Conservation (phyloP, 2,113 vertebrate genomes). For the Nanger granti region DNA sequence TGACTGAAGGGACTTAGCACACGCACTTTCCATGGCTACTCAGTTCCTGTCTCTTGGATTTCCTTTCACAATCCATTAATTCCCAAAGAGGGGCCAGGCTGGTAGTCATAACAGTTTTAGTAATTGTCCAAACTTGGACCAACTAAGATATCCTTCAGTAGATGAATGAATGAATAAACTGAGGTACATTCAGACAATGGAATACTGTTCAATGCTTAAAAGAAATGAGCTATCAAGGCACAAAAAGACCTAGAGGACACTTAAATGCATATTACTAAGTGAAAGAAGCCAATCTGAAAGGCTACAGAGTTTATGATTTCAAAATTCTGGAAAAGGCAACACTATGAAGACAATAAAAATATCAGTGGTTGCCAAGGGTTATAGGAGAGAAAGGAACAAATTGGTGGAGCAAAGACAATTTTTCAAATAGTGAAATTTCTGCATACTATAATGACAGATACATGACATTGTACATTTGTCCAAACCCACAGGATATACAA, state of each 20-base stretch:
- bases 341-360: not conserved
- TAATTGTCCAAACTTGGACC: not conserved
- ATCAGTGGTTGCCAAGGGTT: not conserved
- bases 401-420: not conserved
- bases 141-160: not conserved
- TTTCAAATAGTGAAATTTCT: not conserved
- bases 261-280: not conserved
- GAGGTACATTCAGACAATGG: not conserved
- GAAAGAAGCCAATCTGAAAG: not conserved
- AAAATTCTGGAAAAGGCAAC: not conserved
- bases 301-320: not conserved
- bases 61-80: not conserved
- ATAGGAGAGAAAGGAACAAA: not conserved
- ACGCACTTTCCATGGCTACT: not conserved
- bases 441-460: not conserved
- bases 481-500: not conserved
- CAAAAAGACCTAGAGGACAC: not conserved
- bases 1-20: not conserved
- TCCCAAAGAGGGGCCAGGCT: not conserved
- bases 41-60: not conserved
- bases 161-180: not conserved
- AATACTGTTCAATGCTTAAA: not conserved
- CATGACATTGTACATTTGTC: not conserved
- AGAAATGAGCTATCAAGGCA: not conserved
- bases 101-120: not conserved